These are phyloP conservation scores for Excalfactoria chinensis DNA, from an alignment of 2,113 vertebrate species.

Conservation along the genomic window DNA sequence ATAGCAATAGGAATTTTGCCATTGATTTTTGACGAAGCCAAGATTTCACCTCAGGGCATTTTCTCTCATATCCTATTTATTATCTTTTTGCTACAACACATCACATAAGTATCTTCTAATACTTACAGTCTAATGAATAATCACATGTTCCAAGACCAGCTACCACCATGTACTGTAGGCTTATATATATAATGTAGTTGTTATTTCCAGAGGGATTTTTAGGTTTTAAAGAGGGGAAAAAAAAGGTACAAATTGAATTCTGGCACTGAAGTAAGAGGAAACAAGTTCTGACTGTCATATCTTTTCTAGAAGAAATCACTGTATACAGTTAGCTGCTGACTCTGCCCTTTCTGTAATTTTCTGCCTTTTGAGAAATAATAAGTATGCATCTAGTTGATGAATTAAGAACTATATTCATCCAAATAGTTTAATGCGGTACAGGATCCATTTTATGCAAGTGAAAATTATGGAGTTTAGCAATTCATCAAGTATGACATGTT, in stretches of 20 bases:
- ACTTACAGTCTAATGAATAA: neutral
- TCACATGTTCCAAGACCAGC: neutral
- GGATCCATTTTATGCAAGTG: neutral
- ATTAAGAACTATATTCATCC: neutral
- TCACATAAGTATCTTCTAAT: neutral
- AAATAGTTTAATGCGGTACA: neutral
- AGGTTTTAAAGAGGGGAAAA: neutral
- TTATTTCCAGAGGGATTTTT: neutral
- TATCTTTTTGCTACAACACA: neutral
- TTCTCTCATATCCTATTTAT: slow-evolving; percentile 13
- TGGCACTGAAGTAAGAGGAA: neutral
- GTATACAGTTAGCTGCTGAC: neutral
- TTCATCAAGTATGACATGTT: neutral
- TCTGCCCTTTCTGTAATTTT: neutral
- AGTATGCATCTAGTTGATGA: neutral
- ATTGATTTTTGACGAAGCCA: slow-evolving; percentile 18
- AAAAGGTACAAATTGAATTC: neutral
- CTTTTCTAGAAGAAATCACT: neutral
- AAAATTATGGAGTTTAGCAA: neutral
- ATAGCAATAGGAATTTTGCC: neutral
- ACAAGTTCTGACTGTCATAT: neutral
- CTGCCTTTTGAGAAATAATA: neutral
- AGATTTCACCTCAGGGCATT: neutral
- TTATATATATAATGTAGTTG: neutral
- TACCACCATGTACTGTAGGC: neutral